phyloP scores from a whole-genome alignment of 2,113 vertebrate genomes.

The Cephalopholis sonnerati region DNA sequence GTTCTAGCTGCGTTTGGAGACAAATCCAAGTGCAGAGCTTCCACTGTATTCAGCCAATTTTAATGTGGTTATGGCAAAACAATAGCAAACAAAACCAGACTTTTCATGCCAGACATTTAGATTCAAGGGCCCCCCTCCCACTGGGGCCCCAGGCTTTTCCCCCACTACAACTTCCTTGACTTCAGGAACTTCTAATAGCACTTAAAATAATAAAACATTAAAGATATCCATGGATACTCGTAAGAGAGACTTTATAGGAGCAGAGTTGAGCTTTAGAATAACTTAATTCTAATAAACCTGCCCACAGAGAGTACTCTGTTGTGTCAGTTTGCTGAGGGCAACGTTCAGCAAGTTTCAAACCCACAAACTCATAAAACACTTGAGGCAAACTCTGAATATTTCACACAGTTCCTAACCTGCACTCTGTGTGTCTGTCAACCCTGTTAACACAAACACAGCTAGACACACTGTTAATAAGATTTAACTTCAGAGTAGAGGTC shows the following conservation, averaged over 20 bases:
- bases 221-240: background rate
- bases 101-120: too few relatives aligned
- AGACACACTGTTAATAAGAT: constrained; percentile 30
- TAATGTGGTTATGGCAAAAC: too few relatives aligned
- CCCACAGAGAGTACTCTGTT: background rate
- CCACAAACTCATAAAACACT: background rate
- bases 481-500: background rate
- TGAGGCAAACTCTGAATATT: background rate
- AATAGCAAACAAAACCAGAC: too few relatives aligned
- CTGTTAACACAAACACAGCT: constrained; percentile 1
- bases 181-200: background rate
- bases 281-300: background rate
- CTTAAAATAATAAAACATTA: background rate
- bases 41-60: too few relatives aligned
- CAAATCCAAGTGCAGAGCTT: too few relatives aligned
- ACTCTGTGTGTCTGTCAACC: background rate
- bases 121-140: too few relatives aligned
- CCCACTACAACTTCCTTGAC: too few relatives aligned
- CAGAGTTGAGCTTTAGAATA: background rate
- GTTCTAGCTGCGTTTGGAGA: too few relatives aligned
- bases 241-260: background rate
- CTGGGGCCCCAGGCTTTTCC: too few relatives aligned
- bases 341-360: background rate
- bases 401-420: background rate
- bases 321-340: background rate